Percentiles rank a stretch among this genome's conserved stretches.
phyloP scores from a whole-genome alignment of 2,797 vertebrate species.

The Huso huso region DNA sequence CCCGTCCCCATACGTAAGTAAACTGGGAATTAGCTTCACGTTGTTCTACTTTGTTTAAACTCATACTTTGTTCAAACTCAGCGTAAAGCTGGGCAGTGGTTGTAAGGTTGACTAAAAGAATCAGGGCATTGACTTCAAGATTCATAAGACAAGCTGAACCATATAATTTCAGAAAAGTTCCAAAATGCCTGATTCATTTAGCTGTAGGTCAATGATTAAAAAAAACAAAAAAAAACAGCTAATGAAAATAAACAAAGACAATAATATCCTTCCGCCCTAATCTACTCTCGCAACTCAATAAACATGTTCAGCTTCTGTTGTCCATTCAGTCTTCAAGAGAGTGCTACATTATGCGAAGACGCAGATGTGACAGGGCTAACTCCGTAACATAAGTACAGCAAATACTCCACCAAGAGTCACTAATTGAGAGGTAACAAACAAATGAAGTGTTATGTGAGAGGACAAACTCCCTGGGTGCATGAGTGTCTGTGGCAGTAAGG shows the following conservation, averaged over 20 bases:
- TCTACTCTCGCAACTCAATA: constrained; percentile 10
- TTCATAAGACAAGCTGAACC: too few relatives aligned
- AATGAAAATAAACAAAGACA: constrained; percentile 4
- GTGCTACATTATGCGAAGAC: constrained; percentile 26
- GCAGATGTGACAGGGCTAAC: constrained; percentile 43
- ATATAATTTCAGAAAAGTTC: background rate
- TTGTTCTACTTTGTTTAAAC: too few relatives aligned
- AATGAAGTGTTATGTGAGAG: constrained; percentile 46
- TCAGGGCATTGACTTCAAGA: too few relatives aligned
- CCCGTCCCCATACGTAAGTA: too few relatives aligned
- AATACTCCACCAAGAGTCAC: constrained; percentile 38
- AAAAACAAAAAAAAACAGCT: background rate
- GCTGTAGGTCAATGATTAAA: background rate
- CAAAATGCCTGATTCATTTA: background rate
- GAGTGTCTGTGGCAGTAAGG: constrained; percentile 29
- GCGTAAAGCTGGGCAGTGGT: background rate
- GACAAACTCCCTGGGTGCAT: constrained; percentile 34
- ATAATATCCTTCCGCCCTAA: background rate
- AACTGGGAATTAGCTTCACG: too few relatives aligned
- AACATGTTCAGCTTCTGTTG: constrained; percentile 29
- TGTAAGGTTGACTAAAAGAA: too few relatives aligned
- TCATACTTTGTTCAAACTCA: too few relatives aligned
- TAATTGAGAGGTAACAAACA: constrained; percentile 57
- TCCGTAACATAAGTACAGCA: constrained; percentile 30
- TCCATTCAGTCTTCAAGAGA: constrained; percentile 23